Evolutionary conservation across 1,140 invertebrate genomes (phyloP).

Genomic region (Musca vetustissima): DNA sequence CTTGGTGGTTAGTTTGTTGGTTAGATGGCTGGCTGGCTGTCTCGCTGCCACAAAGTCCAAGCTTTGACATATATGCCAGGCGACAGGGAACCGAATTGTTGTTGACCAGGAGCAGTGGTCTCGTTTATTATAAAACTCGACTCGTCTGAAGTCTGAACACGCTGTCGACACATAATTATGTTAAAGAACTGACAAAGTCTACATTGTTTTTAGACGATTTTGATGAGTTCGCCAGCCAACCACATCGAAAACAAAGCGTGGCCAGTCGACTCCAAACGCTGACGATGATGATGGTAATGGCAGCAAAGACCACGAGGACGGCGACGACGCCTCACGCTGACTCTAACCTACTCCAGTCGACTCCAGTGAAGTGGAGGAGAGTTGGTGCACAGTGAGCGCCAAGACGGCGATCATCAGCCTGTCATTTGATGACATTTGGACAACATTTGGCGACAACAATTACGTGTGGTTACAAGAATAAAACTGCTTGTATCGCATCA

Average conservation of each 20-base stretch:
- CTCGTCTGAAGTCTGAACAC: slow-evolving; percentile 19
- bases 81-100: too few species aligned
- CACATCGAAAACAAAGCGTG: too few species aligned
- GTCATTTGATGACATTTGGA: slow-evolving; percentile 20
- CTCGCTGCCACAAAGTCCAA: too few species aligned
- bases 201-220: slow-evolving; percentile 26
- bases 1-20: too few species aligned
- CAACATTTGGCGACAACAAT: slow-evolving; percentile 29
- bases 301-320: background rate
- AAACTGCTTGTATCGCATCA: slow-evolving; percentile 7
- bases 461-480: slow-evolving; percentile 23
- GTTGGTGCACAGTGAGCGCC: background rate
- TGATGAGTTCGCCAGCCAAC: slow-evolving; percentile 22
- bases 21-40: too few species aligned
- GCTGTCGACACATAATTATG: slow-evolving; percentile 26
- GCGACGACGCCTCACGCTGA: background rate
- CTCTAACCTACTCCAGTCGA: background rate
- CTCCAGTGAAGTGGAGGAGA: too few species aligned
- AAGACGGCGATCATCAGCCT: slow-evolving; percentile 22
- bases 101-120: background rate
- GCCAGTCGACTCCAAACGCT: background rate
- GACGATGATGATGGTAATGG: background rate
- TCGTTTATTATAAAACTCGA: slow-evolving; percentile 17
- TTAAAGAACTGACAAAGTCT: slow-evolving; percentile 26
- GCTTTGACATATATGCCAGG: too few species aligned